Evolutionary conservation across 2,113 vertebrate species (phyloP), one percentile per base, ranked within the genome.

Genomic region (Thoracochromis brauschi): DNA sequence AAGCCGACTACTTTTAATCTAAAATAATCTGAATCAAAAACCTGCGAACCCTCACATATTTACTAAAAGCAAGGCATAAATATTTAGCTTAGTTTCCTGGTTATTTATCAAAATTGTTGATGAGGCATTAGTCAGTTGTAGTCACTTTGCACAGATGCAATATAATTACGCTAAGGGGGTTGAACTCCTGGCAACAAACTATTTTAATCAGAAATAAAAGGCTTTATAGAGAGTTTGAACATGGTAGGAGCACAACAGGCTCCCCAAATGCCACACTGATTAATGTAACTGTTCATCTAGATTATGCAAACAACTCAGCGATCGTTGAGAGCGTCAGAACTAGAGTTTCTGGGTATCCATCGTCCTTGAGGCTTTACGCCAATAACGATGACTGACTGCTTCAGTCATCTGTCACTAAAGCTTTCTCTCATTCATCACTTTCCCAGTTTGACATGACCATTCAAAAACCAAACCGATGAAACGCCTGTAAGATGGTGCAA

Each of bases 231-330:
- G 29, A 12, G 9, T 65, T 82, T 55, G 12, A 89, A 68, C 31
- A 60, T 12, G 47, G 35, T 54, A n/a, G 31, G 31, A 57, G 33
- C 68, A 71, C 24, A 31, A 85, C 80, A 75, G 65, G 24, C 58
- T 90, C 49, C 54, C 38, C 47, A 81, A 86, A 85, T 10, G 80
- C 42, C 47, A 58, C 38, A 10, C 31, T 90, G 88, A 93, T 91
- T 79, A 90, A 88, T 88, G 71, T 47, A 78, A 53, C 84, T 63
- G 87, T 90, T 90, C 82, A 68, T 90, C 91, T 53, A 86, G 75
- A 95, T 94, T 91, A 96, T 93, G 86, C 92, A 92, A 92, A 94
- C 86, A 63, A 21, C 75, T 60, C 14, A 82, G 84, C 60, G 80
- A 68, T 82, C 60, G 60, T 71, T 85, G 55, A 79, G 71, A 60